Evolutionary conservation across 2,797 vertebrate species (phyloP).

Genomic region (Falco columbarius): DNA sequence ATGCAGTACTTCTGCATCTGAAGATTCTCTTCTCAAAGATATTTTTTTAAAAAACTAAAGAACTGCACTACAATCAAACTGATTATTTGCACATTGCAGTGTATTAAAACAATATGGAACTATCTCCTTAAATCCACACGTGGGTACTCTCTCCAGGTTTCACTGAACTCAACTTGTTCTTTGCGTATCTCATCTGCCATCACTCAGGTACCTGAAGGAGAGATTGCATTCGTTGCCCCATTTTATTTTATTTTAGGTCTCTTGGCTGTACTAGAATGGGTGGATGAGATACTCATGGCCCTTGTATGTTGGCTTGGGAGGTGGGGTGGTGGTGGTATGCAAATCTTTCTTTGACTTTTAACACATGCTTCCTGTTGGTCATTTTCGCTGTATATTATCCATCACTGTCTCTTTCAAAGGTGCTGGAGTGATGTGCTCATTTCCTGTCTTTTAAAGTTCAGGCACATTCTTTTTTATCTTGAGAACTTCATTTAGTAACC

Average conservation of each 20-base stretch:
- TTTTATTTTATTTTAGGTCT: neutral
- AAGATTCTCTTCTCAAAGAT: neutral
- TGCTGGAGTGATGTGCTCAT: conserved; percentile 51
- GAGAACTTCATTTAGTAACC: conserved; percentile 62
- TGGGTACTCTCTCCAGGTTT: neutral
- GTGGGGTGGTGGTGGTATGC: neutral
- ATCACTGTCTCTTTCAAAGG: conserved; percentile 23
- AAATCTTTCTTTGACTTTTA: neutral
- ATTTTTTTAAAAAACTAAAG: neutral
- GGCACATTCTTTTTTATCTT: conserved; percentile 57
- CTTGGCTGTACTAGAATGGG: neutral
- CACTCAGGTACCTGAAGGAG: neutral
- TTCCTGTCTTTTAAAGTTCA: conserved; percentile 66
- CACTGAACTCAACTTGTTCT: neutral
- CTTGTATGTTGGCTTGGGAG: neutral
- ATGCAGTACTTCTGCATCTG: neutral
- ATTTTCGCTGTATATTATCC: neutral
- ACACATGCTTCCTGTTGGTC: neutral
- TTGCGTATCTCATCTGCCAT: neutral
- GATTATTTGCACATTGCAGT: neutral
- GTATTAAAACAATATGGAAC: neutral
- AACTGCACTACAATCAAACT: neutral
- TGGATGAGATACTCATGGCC: neutral
- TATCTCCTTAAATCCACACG: neutral
- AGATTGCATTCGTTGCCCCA: neutral